Conservation (phyloP, 2,888 invertebrate species). For the Heliconius cydno region DNA sequence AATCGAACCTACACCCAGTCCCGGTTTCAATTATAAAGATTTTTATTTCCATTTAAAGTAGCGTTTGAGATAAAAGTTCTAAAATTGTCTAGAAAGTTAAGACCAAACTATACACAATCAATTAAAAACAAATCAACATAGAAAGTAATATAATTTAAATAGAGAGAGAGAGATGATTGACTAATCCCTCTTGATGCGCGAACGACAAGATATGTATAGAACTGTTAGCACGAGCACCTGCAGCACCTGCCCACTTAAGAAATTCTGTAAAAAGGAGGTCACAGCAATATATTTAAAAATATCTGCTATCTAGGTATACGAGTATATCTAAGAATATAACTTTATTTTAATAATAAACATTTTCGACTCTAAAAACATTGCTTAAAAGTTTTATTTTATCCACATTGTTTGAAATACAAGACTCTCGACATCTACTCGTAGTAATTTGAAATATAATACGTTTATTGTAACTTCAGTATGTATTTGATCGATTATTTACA, state of each 20-base stretch:
- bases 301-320: not conserved
- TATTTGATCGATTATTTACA: too few species aligned
- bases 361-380: not conserved
- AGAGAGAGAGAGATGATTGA: not conserved
- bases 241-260: constrained; percentile 4
- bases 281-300: not conserved
- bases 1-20: too few species aligned
- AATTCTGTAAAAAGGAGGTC: constrained; percentile 10
- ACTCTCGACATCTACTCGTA: too few species aligned
- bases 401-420: not conserved
- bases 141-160: not conserved
- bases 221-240: not conserved
- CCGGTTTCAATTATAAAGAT: too few species aligned
- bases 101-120: not conserved
- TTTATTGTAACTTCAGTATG: too few species aligned
- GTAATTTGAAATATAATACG: too few species aligned
- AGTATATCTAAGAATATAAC: not conserved
- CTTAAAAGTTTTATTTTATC: not conserved
- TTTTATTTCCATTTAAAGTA: too few species aligned
- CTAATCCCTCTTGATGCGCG: not conserved
- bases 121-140: not conserved
- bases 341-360: not conserved
- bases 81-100: not conserved
- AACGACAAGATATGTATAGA: not conserved
- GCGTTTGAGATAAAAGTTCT: too few species aligned